Conservation (phyloP, 2,888 invertebrate species). For the Trachelus iudaicus region DNA sequence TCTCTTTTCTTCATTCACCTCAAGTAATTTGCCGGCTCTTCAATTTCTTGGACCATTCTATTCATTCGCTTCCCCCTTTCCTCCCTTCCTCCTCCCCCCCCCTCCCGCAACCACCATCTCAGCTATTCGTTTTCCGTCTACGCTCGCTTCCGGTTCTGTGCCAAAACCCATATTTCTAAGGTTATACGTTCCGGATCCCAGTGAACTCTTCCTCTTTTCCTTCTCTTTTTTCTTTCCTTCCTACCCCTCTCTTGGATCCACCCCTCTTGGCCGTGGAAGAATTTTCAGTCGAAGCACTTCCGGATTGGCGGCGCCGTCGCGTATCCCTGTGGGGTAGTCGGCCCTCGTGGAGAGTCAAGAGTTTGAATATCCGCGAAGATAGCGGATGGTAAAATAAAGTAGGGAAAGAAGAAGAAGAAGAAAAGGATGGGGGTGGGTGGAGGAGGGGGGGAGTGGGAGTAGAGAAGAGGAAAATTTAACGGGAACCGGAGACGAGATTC, state of each 20-base stretch:
- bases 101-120: background rate
- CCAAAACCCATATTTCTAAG: background rate
- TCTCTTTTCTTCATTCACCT: background rate
- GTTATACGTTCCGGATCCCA: background rate
- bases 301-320: background rate
- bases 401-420: background rate
- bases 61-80: background rate
- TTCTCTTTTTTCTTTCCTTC: background rate
- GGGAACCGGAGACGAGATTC: background rate
- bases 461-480: slow-evolving; percentile 3
- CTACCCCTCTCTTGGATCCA: background rate
- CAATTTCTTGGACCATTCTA: background rate
- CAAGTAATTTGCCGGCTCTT: background rate
- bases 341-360: background rate
- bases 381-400: background rate
- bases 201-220: background rate
- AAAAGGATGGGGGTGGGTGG: background rate
- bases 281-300: background rate
- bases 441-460: too few species aligned
- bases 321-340: background rate
- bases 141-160: background rate
- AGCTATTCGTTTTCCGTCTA: background rate
- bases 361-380: background rate
- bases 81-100: too few species aligned
- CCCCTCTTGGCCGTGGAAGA: background rate